phyloP scores from a whole-genome alignment of 2,888 invertebrate genomes.

The Calliphora vomitoria region DNA sequence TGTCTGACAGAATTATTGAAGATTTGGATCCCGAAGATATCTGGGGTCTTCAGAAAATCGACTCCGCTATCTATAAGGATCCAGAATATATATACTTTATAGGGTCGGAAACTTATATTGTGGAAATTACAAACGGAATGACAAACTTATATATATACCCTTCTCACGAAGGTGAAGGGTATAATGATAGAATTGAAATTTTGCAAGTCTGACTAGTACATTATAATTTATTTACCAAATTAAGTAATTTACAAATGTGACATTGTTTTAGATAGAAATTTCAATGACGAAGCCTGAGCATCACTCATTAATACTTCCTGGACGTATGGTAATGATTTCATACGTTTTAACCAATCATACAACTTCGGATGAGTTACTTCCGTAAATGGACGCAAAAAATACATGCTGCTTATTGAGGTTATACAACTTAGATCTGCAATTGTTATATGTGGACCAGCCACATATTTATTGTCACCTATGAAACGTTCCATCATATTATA shows the following conservation, averaged over 20 bases:
- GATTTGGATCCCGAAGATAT: too few relatives aligned
- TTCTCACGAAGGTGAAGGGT: too few relatives aligned
- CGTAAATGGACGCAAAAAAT: constrained; percentile 10
- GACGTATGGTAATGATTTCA: constrained; percentile 23
- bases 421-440: constrained; percentile 73
- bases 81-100: too few relatives aligned
- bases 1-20: too few relatives aligned
- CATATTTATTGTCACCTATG: constrained; percentile 57
- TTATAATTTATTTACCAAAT: neutral
- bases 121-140: too few relatives aligned
- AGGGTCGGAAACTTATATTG: too few relatives aligned
- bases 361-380: constrained; percentile 17
- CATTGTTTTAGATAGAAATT: constrained; percentile 10
- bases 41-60: too few relatives aligned
- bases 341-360: constrained; percentile 31
- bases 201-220: neutral
- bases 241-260: constrained; percentile 26
- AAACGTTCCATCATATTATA: constrained; percentile 65
- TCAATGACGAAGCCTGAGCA: neutral
- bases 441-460: constrained; percentile 69
- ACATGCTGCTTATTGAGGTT: constrained; percentile 46
- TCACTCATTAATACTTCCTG: constrained; percentile 24
- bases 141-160: too few relatives aligned
- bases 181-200: too few relatives aligned
- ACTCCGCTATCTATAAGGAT: too few relatives aligned